Evolutionary conservation across 2,113 vertebrate genomes (phyloP).

Genomic region (Dinomys branickii): DNA sequence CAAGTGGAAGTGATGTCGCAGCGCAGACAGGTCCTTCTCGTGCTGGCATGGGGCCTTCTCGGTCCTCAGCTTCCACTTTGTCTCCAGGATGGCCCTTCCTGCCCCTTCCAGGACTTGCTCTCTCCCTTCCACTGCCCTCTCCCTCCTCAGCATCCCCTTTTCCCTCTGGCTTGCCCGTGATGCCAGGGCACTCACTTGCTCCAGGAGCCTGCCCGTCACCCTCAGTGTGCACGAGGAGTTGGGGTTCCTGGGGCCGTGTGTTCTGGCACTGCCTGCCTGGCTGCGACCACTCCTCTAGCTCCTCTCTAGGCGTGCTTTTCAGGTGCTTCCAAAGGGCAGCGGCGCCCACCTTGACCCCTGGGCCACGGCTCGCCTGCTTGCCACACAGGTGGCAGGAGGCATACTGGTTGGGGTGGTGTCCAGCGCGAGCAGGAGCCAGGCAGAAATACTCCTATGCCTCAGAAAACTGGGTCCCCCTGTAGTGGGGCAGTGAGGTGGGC

Average conservation of each 20-base stretch:
- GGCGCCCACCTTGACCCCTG: slow-evolving; percentile 23
- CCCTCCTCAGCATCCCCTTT: slow-evolving; percentile 46
- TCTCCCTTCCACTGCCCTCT: slow-evolving; percentile 43
- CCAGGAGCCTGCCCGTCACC: slow-evolving; percentile 27
- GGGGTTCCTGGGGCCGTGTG: not conserved
- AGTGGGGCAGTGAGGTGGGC: not conserved
- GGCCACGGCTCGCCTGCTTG: slow-evolving; percentile 43
- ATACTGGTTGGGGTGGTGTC: slow-evolving; percentile 11
- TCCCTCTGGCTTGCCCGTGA: slow-evolving; percentile 58
- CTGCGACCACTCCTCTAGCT: not conserved
- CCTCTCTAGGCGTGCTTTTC: slow-evolving; percentile 62
- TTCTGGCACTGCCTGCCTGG: not conserved
- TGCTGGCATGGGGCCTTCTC: not conserved
- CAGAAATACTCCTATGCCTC: slow-evolving; percentile 60
- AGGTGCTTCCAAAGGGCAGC: slow-evolving; percentile 60
- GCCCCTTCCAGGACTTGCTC: slow-evolving; percentile 41
- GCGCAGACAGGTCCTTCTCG: not conserved
- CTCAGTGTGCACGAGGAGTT: not conserved
- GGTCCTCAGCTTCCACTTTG: slow-evolving; percentile 29
- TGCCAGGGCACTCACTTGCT: slow-evolving; percentile 21
- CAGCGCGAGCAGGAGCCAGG: slow-evolving; percentile 7
- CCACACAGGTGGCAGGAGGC: slow-evolving; percentile 3
- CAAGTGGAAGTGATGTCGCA: not conserved
- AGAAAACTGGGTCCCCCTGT: slow-evolving; percentile 12
- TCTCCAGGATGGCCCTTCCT: slow-evolving; percentile 54